Conservation (phyloP, 2,888 invertebrate genomes). For the Apotomis capreana region DNA sequence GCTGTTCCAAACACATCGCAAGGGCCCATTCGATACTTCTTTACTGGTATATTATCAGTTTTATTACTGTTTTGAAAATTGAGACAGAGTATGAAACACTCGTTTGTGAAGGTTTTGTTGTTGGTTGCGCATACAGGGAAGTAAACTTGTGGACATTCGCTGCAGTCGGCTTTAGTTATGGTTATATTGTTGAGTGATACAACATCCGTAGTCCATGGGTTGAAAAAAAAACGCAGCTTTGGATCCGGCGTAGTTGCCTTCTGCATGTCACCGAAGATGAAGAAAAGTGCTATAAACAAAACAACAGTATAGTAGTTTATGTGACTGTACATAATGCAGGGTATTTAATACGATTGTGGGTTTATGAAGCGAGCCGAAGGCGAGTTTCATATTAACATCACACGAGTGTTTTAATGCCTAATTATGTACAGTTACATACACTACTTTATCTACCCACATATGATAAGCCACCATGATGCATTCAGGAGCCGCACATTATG, state of each 20-base stretch:
- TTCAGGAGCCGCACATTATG: too few relatives aligned
- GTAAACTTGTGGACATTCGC: slow-evolving; percentile 13
- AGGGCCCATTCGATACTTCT: slow-evolving; percentile 25
- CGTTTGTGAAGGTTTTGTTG: slow-evolving; percentile 22
- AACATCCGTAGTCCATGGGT: not conserved
- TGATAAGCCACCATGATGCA: too few relatives aligned
- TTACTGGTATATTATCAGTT: not conserved
- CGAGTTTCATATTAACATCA: too few relatives aligned
- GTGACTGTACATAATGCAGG: too few relatives aligned
- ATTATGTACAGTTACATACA: too few relatives aligned
- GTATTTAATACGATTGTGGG: too few relatives aligned
- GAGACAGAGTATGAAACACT: slow-evolving; percentile 12
- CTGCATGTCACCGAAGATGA: not conserved
- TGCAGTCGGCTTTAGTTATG: not conserved
- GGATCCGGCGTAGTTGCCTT: not conserved
- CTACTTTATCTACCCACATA: too few relatives aligned
- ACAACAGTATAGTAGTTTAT: too few relatives aligned
- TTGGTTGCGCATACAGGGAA: slow-evolving; percentile 13
- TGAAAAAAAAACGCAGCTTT: not conserved
- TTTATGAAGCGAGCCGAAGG: too few relatives aligned
- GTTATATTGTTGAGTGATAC: not conserved
- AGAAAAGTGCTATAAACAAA: not conserved
- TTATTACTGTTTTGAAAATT: not conserved
- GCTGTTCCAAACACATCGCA: slow-evolving; percentile 10
- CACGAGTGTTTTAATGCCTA: too few relatives aligned